Percentiles rank a stretch among this genome's conserved stretches.
Evolutionary conservation across 2,113 vertebrate species (phyloP).

Genomic region (Vulpes ferrilata): DNA sequence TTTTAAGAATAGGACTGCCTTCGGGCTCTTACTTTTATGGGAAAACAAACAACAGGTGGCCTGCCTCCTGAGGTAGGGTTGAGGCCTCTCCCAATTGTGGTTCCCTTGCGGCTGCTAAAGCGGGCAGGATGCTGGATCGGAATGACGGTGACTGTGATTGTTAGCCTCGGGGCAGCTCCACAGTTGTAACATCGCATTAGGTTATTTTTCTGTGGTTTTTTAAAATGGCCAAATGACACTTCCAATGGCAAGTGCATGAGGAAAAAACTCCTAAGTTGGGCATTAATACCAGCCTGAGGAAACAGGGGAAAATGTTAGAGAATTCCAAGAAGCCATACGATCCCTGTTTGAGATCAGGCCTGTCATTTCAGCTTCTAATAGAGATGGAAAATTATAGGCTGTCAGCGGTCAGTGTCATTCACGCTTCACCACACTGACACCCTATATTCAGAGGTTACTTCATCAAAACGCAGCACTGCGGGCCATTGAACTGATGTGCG

Average conservation of each 20-base stretch:
- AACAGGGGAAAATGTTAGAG: background rate
- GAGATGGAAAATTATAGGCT: slow-evolving; percentile 70
- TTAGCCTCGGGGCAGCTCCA: background rate
- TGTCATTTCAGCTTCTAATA: slow-evolving; percentile 38
- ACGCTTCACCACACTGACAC: background rate
- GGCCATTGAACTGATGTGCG: background rate
- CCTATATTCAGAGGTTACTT: slow-evolving; percentile 43
- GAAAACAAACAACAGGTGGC: background rate
- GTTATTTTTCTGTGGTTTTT: slow-evolving; percentile 37
- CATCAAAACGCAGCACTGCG: background rate
- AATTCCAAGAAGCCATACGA: background rate
- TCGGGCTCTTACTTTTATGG: background rate
- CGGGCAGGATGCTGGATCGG: background rate
- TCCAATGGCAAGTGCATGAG: background rate
- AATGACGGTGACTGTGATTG: background rate
- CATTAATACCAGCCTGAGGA: background rate
- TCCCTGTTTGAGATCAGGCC: slow-evolving; percentile 18
- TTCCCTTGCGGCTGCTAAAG: background rate
- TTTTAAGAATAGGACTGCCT: background rate
- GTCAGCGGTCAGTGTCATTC: background rate
- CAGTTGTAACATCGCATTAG: background rate
- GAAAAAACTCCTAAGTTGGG: background rate
- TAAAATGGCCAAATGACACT: background rate
- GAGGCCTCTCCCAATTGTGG: background rate
- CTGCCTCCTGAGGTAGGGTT: background rate